Percentiles rank a stretch among this genome's conserved stretches.
phyloP scores from a whole-genome alignment of 2,797 vertebrate species.

The Anisognathus igniventris region DNA sequence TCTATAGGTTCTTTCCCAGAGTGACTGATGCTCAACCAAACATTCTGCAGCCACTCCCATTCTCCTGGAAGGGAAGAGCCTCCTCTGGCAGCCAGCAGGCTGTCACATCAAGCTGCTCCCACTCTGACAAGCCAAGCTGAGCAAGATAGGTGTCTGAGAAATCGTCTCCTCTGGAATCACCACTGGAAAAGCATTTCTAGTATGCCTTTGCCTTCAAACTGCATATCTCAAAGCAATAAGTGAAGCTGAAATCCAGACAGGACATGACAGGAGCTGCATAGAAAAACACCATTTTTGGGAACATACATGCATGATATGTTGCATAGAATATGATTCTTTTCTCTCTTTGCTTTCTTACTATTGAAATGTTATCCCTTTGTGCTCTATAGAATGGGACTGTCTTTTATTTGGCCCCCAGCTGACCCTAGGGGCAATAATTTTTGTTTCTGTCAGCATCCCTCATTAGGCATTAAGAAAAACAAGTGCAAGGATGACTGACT shows the following conservation, averaged over 20 bases:
- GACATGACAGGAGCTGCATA: background rate
- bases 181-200: background rate
- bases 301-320: background rate
- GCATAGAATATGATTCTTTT: background rate
- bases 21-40: background rate
- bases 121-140: background rate
- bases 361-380: background rate
- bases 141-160: background rate
- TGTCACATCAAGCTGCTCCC: background rate
- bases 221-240: background rate
- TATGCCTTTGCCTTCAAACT: background rate
- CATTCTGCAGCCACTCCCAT: fast-evolving
- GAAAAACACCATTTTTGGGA: background rate
- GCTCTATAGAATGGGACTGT: background rate
- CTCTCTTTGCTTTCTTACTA: background rate
- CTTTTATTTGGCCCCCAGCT: background rate
- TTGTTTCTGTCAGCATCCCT: background rate
- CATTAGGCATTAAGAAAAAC: background rate
- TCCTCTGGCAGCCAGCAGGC: background rate
- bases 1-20: background rate
- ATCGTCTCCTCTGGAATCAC: background rate
- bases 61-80: background rate
- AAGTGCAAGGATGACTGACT: background rate
- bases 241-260: background rate
- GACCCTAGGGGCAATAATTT: fast-evolving